Evolutionary conservation across 1,140 invertebrate species (phyloP), one percentile per base, ranked within the genome.

Genomic region (Andrena cerasifolii): DNA sequence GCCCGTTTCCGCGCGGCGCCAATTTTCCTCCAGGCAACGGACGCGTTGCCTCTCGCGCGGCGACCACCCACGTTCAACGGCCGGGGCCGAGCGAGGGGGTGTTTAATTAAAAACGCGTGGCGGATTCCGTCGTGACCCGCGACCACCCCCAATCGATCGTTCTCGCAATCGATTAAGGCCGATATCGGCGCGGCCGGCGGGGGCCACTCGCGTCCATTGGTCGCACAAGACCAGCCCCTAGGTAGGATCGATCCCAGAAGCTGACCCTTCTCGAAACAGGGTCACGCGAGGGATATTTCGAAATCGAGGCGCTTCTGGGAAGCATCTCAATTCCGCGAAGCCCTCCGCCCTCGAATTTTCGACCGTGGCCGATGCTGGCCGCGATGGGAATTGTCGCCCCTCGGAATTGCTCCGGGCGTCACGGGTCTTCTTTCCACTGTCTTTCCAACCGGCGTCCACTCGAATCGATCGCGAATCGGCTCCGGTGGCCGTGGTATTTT

Each of bases 211-310:
- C 61, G 53, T 40, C 40, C 77, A 67, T 61, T 67, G 53, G 28
- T 58, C 73, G 62, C 73, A 40, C 36, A 45, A 65, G 59, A 40
- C 24, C 73, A n/a, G 59, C 59, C 71, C 56, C 71, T 12, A 40
- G 36, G 67, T 61, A 43, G 67, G 70, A 78, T 78, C 75, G 75
- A 78, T 78, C 67, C 75, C 59, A 8, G 36, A 40, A 4, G 66
- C 66, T 78, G 75, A 78, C 75, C 67, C 67, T 78, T 62, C 67
- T 61, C 67, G 75, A 70, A 71, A 78, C 75, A 78, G 75, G 75
- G 75, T 78, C 75, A 71, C 75, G 66, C 67, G 66, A 78, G 67
- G 75, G 67, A 78, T 78, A 78, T 71, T 78, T 71, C 67, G 73
- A 76, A 76, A 68, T 76, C 73, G 73, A 75, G 72, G 62, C 72